These are phyloP conservation scores for Thamnaconus septentrionalis DNA, from an alignment of 2,113 vertebrate genomes.

Conservation along the genomic window DNA sequence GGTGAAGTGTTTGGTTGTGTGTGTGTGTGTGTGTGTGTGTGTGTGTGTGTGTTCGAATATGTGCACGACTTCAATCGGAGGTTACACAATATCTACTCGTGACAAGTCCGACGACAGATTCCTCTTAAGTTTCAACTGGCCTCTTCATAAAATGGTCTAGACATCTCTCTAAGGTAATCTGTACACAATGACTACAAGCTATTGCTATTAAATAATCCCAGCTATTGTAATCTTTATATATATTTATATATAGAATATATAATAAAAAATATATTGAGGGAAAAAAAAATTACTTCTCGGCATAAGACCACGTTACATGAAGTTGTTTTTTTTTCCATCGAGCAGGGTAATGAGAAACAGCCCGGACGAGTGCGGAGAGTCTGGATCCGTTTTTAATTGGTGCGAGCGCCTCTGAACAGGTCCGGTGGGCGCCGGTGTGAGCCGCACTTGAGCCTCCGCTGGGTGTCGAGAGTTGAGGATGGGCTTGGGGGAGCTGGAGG, in stretches of 20 bases:
- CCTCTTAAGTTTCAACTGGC: slow-evolving; percentile 79
- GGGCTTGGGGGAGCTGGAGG: slow-evolving; percentile 12
- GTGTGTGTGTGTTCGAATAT: slow-evolving; percentile 35
- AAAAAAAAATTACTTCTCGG: slow-evolving; percentile 77
- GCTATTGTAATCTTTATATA: slow-evolving; percentile 77
- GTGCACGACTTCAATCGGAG: slow-evolving; percentile 63
- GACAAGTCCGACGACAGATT: slow-evolving; percentile 60
- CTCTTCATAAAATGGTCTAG: slow-evolving; percentile 82
- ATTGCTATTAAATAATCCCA: slow-evolving; percentile 95
- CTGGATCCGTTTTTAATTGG: slow-evolving; percentile 39
- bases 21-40: slow-evolving; percentile 27
- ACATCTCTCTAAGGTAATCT: slow-evolving; percentile 82
- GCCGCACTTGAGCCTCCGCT: slow-evolving; percentile 31
- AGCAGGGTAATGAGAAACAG: slow-evolving; percentile 62
- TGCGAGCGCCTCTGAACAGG: slow-evolving; percentile 43
- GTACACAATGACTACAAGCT: slow-evolving; percentile 89
- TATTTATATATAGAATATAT: slow-evolving; percentile 84
- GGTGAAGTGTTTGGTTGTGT: slow-evolving; percentile 16
- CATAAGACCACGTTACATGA: slow-evolving; percentile 74
- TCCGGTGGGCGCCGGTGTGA: slow-evolving; percentile 24
- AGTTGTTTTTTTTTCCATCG: slow-evolving; percentile 53
- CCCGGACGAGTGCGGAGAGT: slow-evolving; percentile 32
- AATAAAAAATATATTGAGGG: slow-evolving; percentile 79
- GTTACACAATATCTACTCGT: slow-evolving; percentile 67
- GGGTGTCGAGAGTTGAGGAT: slow-evolving; percentile 30